A percentile compares a stretch with the other conserved stretches of the same genome.
These are phyloP conservation scores for Diachasma alloeum DNA, from an alignment of 1,140 invertebrate species.

Conservation along the genomic window DNA sequence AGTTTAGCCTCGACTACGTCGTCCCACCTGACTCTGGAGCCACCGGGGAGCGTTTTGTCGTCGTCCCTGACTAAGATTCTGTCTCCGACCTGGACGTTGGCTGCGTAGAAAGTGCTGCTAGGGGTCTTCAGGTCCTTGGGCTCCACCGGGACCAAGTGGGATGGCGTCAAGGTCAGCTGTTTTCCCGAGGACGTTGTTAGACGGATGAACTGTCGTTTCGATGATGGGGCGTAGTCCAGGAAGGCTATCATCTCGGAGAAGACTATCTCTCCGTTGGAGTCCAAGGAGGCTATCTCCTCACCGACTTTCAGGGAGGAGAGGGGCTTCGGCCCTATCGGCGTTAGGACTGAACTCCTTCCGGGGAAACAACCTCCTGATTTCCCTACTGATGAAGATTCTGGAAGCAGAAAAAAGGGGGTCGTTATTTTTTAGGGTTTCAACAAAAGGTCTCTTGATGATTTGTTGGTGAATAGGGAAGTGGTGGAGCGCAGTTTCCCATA, in stretches of 20 bases:
- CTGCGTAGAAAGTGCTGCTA: conserved; percentile 68
- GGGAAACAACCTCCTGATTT: conserved; percentile 85
- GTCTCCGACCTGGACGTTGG: conserved; percentile 66
- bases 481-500: no score
- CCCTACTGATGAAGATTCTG: conserved; percentile 91
- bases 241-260: conserved; percentile 91
- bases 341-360: conserved; percentile 69
- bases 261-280: conserved; percentile 71
- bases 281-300: conserved; percentile 82
- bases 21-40: conserved; percentile 63
- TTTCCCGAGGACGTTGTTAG: conserved; percentile 76
- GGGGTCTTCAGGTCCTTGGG: conserved; percentile 15
- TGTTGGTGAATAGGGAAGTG: no score
- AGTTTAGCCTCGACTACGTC: conserved; percentile 71
- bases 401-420: conserved; percentile 56
- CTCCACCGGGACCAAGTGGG: conserved; percentile 77
- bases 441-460: no score
- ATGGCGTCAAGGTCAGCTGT: conserved; percentile 81
- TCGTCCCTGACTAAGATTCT: conserved; percentile 64
- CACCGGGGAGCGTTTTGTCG: conserved; percentile 56
- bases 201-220: conserved; percentile 75
- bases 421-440: background rate
- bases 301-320: conserved; percentile 78
- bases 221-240: conserved; percentile 79
- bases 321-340: conserved; percentile 63